Evolutionary conservation across 2,113 vertebrate species (phyloP), one percentile per base, ranked within the genome.

Genomic region (Onychostruthus taczanowskii): DNA sequence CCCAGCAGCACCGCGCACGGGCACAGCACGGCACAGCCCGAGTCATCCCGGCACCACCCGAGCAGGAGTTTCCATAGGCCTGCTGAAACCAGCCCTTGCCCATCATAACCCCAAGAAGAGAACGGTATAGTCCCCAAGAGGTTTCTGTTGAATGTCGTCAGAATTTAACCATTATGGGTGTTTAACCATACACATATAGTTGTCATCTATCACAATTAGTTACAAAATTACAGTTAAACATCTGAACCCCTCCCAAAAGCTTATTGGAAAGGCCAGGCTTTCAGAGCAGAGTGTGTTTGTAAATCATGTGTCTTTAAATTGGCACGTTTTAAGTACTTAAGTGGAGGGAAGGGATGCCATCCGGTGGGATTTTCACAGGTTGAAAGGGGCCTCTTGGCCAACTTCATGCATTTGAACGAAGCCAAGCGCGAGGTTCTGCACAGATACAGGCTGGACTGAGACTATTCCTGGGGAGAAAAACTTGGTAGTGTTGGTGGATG

Each of bases 41-140:
- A 2, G 43, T 3, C 30, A 47, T 7, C 39, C 62, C 23, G 0
- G 3, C 31, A 5, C 6, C 4, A 9, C 39, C 33, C 1, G 0
- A 43, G 22, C 2, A 18, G 21, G 27, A 56, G 41, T 1, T 64
- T 18, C 79, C 2, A 0, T 0, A 24, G 24, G 14, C 17, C 24
- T 30, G 8, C 68, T 10, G 13, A 64, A 64, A 64, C 33, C 72
- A 33, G 7, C 23, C 49, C 5, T 52, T 61, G 49, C 27, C 39
- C 66, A 5, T 23, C 41, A 3, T 4, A 84, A 77, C 21, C 9
- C 47, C 43, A 22, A 39, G 37, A 59, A 53, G 12, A 41, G 11
- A 72, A 6, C 2, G 18, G 15, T 44, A 55, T 14, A 50, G 23
- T 53, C 15, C 21, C 21, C 13, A 11, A 16, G 35, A 35, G 12